phyloP scores from a whole-genome alignment of 2,888 invertebrate species.

The Ichneumon xanthorius region DNA sequence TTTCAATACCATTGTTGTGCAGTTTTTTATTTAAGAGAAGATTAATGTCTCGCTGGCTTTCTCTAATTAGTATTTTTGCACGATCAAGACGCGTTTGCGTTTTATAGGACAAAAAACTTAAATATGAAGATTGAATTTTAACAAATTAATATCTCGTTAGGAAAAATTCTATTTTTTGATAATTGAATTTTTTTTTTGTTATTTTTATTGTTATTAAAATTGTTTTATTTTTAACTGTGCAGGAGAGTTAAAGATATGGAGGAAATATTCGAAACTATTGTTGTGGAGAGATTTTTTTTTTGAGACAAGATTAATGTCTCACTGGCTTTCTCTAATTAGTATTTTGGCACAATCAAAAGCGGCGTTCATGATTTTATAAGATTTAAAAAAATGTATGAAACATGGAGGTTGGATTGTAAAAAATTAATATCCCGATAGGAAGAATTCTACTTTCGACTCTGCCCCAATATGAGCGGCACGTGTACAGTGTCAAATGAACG shows the following conservation, averaged over 20 bases:
- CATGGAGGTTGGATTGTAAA: background rate
- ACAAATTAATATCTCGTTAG: background rate
- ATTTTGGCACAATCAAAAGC: background rate
- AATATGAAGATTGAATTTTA: background rate
- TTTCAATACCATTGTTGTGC: background rate
- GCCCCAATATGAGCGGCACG: slow-evolving; percentile 11
- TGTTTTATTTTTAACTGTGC: background rate
- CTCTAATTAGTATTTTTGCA: background rate
- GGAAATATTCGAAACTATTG: background rate
- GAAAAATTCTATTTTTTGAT: background rate
- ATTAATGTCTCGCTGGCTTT: background rate
- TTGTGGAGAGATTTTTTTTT: background rate
- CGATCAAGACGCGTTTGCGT: background rate
- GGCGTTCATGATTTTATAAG: background rate
- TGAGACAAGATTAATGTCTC: background rate
- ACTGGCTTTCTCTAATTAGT: background rate
- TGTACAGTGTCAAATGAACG: slow-evolving; percentile 18
- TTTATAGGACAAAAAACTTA: background rate
- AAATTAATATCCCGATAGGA: background rate
- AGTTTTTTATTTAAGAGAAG: background rate
- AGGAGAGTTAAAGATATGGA: background rate
- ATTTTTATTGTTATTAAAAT: background rate
- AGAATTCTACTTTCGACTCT: slow-evolving; percentile 8
- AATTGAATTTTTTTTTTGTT: background rate
- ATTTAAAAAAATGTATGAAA: background rate